Evolutionary conservation across 2,797 vertebrate genomes (phyloP), one percentile per base, ranked within the genome.

Genomic region (Melanotaenia nigrans): DNA sequence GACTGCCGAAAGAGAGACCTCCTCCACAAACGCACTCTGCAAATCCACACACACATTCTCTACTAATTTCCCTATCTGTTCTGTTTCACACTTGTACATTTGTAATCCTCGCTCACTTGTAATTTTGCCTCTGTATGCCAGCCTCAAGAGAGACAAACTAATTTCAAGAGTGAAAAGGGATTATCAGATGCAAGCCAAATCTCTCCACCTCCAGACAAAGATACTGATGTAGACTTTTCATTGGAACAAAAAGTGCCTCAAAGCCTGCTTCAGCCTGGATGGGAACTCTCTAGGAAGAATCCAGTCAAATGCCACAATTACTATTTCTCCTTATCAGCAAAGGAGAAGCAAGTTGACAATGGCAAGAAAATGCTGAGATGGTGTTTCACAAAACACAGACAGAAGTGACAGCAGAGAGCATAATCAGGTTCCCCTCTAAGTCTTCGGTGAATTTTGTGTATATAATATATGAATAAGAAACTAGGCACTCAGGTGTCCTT

Each of bases 281-380:
- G 68, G 78, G 71, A 85, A 85, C 84, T 90, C 90, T 91, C 82
- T 65, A 84, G 78, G 81, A 89, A 78, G 85, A 87, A 81, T 69
- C 81, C 65, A 85, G 80, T 85, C 82, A 73, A 75, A 87, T 73
- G 82, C 68, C 84, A 76, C 68, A 45, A 77, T 83, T 79, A 84
- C 90, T 93, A 92, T 93, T 94, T 92, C 71, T 82, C 60, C 89
- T 93, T 93, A 93, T 93, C 92, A 77, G 81, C 73, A 49, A 32
- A 4, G 9, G 65, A 82, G 71, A 89, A 81, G 56, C 35, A 61
- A 82, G 65, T 77, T 77, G 79, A 91, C 89, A 92, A 92, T 87
- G 75, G 73, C 61, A 45, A 45, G 66, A 75, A 88, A 87, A 88
- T 65, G 85, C 90, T 88, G 85, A 92, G 86, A 83, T 68, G 75